Evolutionary conservation across 2,888 invertebrate species (phyloP).

Genomic region (Drosophila birchii): DNA sequence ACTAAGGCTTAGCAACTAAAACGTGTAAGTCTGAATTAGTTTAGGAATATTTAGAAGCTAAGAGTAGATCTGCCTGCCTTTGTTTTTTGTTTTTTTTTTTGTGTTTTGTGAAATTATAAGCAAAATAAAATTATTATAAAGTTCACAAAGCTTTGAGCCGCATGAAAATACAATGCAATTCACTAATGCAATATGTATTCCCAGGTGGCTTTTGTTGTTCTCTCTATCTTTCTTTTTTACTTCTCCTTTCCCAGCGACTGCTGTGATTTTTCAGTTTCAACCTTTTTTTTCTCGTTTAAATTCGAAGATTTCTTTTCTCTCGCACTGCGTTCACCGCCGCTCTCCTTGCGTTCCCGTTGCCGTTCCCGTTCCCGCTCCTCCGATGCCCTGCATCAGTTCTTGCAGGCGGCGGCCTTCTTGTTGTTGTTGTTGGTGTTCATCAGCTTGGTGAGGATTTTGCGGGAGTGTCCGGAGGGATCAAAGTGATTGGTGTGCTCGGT

Average conservation of each 20-base stretch:
- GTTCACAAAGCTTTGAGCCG: slow-evolving; percentile 49
- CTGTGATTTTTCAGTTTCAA: slow-evolving; percentile 41
- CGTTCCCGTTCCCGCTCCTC: slow-evolving; percentile 15
- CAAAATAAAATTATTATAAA: slow-evolving; percentile 53
- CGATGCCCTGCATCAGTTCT: slow-evolving; percentile 60
- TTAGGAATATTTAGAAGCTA: slow-evolving; percentile 55
- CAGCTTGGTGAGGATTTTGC: slow-evolving; percentile 94
- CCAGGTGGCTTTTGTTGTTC: slow-evolving; percentile 30
- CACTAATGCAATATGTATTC: slow-evolving; percentile 31
- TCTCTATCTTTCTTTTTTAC: slow-evolving; percentile 9
- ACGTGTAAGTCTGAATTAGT: slow-evolving; percentile 74
- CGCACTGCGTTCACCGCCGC: slow-evolving; percentile 34
- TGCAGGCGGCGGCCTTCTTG: slow-evolving; percentile 86
- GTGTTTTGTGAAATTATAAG: slow-evolving; percentile 52
- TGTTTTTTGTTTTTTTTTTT: slow-evolving; percentile 46
- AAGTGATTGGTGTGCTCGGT: slow-evolving; percentile 94
- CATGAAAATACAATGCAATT: slow-evolving; percentile 37
- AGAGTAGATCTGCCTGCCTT: slow-evolving; percentile 25
- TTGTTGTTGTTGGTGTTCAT: slow-evolving; percentile 93
- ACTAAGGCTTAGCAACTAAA: slow-evolving; percentile 64
- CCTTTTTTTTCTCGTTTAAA: slow-evolving; percentile 40
- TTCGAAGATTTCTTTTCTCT: slow-evolving; percentile 52
- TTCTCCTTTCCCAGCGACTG: slow-evolving; percentile 26
- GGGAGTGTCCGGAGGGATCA: slow-evolving; percentile 96
- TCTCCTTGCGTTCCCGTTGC: slow-evolving; percentile 31